Evolutionary conservation across 2,113 vertebrate genomes (phyloP), one percentile per base, ranked within the genome.

Genomic region (Damaliscus lunatus): DNA sequence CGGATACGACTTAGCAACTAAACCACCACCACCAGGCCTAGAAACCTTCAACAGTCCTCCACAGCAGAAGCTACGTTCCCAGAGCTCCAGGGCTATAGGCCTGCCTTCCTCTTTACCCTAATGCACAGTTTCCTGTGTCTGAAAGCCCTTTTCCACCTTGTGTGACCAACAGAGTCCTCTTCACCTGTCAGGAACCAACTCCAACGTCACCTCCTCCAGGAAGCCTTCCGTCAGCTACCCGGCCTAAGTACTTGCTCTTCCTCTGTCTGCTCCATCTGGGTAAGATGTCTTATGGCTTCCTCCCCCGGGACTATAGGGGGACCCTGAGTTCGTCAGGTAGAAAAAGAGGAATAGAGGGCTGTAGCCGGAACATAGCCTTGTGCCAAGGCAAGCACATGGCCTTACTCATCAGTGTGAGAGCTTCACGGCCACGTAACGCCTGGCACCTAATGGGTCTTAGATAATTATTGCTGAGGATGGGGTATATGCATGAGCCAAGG

Each of bases 401-500:
- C 67, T 15, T 4, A 0, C 36, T n/a, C 36, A 3, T 1, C 11
- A 0, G 57, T 9, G 23, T 14, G 2, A 11, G 3, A 3, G 31
- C 48, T 31, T 12, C 31, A 5, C 1, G 0, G 0, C 29, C 29
- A 5, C 90, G 6, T 10, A 1, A 13, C 0, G 0, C n/a, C 46
- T 31, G 31, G 60, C 7, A 3, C 13, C 25, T 11, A 10, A 25
- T 0, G 10, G 90, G 71, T 6, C 17, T 50, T 43, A 6, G 27
- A 16, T 3, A 4, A 6, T 7, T 29, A 36, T 23, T 6, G 15
- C 46, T 2, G 2, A 48, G 33, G 53, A 12, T 5, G 4, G 50
- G 82, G 6, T 6, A 2, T 6, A 5, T 1, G 4, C 0, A 0
- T 8, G 43, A 36, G 46, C 1, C 11, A 67, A 46, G 50, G 27